Percentiles rank a stretch among this genome's conserved stretches.
Evolutionary conservation across 2,797 vertebrate genomes (phyloP).

Genomic region (Rhinichthys osculus): DNA sequence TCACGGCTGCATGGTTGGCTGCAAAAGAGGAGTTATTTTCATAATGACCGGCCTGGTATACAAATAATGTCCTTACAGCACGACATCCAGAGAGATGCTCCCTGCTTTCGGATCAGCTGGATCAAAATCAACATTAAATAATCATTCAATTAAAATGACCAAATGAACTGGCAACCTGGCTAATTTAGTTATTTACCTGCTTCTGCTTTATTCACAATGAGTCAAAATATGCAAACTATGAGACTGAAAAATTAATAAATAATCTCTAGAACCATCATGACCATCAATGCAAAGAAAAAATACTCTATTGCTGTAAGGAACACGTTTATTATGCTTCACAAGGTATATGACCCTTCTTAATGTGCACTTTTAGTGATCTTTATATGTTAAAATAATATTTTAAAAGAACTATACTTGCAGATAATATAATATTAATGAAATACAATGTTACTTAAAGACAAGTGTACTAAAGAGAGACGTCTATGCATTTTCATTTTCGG

Average conservation of each 20-base stretch:
- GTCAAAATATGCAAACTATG: neutral
- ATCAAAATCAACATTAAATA: neutral
- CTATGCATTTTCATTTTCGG: no score
- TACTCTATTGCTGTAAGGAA: neutral
- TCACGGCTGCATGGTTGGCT: neutral
- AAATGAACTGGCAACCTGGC: neutral
- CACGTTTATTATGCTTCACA: neutral
- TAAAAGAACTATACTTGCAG: no score
- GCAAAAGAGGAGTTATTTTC: slow-evolving; percentile 20
- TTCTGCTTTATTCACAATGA: neutral
- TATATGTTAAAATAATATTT: no score
- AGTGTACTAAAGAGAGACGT: no score
- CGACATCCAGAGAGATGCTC: neutral
- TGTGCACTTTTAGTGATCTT: no score
- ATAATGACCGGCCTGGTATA: neutral
- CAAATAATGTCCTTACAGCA: neutral
- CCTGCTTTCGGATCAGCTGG: neutral
- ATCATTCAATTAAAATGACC: neutral
- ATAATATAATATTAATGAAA: no score
- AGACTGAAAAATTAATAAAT: neutral
- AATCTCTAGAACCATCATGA: neutral
- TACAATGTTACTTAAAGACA: no score
- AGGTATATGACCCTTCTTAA: no score
- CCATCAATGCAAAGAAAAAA: neutral
- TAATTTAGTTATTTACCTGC: neutral